phyloP scores from a whole-genome alignment of 1,140 invertebrate genomes.

The Sarcophaga bullata region DNA sequence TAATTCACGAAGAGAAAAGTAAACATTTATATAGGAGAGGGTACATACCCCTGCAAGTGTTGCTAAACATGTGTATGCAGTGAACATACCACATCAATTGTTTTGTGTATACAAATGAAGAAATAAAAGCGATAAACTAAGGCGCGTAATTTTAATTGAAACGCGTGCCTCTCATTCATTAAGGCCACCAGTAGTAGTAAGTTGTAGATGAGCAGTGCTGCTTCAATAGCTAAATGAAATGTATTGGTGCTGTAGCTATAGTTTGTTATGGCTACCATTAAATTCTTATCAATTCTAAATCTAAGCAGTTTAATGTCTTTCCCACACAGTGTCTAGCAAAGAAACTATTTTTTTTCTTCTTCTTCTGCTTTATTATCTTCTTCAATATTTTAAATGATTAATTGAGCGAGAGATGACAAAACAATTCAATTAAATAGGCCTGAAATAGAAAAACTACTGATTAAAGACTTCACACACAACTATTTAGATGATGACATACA shows the following conservation, averaged over 20 bases:
- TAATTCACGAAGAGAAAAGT: no score
- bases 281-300: background rate
- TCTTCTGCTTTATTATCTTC: background rate
- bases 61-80: no score
- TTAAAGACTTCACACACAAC: no score
- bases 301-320: constrained; percentile 5
- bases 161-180: background rate
- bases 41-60: no score
- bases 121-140: background rate
- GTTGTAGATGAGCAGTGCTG: background rate
- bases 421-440: constrained; percentile 5
- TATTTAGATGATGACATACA: background rate
- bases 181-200: background rate
- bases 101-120: no score
- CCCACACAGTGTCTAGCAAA: constrained; percentile 22
- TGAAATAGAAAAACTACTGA: no score
- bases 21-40: no score
- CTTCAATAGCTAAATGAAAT: background rate
- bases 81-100: no score
- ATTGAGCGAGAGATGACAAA: constrained; percentile 2
- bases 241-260: background rate
- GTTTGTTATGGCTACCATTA: background rate
- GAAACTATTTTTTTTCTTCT: background rate
- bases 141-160: background rate
- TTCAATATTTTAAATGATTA: no score